These are phyloP conservation scores for Homarus gammarus DNA, from an alignment of 2,888 invertebrate genomes.

Conservation along the genomic window DNA sequence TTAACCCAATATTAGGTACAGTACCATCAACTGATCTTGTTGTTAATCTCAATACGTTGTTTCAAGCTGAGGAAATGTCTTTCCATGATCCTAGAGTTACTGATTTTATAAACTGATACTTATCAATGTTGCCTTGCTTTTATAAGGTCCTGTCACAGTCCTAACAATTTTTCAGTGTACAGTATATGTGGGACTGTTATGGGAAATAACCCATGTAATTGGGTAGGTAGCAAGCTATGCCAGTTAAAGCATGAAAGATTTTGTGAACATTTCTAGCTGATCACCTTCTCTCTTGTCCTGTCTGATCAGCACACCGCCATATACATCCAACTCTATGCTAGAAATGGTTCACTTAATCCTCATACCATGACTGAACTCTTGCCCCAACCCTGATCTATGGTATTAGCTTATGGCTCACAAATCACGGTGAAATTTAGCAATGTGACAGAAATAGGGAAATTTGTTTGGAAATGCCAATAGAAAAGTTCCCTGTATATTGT, in stretches of 20 bases:
- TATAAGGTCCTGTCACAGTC: slow-evolving; percentile 62
- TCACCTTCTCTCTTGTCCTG: slow-evolving; percentile 45
- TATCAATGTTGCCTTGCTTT: slow-evolving; percentile 70
- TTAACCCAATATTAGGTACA: slow-evolving; percentile 2
- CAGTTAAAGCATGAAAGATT: slow-evolving; percentile 35
- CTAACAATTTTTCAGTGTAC: slow-evolving; percentile 63
- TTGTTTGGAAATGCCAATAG: background rate
- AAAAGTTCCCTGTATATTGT: background rate
- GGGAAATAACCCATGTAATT: slow-evolving; percentile 56
- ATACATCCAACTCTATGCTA: slow-evolving; percentile 50
- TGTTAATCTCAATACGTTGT: slow-evolving; percentile 49
- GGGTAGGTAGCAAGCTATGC: slow-evolving; percentile 43
- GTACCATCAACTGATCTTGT: slow-evolving; percentile 23
- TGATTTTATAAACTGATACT: slow-evolving; percentile 66
- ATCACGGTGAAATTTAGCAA: slow-evolving; percentile 30
- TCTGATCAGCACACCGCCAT: slow-evolving; percentile 59
- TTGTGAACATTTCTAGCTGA: slow-evolving; percentile 40
- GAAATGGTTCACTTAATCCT: slow-evolving; percentile 48
- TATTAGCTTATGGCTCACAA: slow-evolving; percentile 64
- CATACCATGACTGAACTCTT: slow-evolving; percentile 46
- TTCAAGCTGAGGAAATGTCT: slow-evolving; percentile 56
- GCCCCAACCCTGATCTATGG: slow-evolving; percentile 58
- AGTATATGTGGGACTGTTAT: slow-evolving; percentile 65
- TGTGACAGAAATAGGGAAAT: slow-evolving; percentile 37
- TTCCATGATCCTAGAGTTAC: slow-evolving; percentile 67